Percentiles rank a stretch among this genome's conserved stretches.
Evolutionary conservation across 2,888 invertebrate genomes (phyloP).

Genomic region (Hesperia comma): DNA sequence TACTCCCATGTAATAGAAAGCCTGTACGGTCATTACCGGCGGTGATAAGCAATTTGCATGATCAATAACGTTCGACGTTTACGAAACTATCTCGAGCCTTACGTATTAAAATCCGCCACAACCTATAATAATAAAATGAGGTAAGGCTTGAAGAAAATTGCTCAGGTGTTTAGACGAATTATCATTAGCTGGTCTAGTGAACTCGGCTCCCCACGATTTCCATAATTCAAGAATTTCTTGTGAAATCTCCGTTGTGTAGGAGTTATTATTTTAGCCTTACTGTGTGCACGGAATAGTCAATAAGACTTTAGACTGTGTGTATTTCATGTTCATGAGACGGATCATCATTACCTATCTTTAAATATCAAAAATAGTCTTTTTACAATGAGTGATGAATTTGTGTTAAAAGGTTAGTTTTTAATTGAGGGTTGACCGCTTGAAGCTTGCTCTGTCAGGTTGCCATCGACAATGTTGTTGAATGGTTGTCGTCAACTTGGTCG

Average conservation of each 20-base stretch:
- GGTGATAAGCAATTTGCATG: constrained; percentile 40
- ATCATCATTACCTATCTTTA: too few species aligned
- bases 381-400: too few species aligned
- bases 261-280: not conserved
- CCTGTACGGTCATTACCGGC: constrained; percentile 2
- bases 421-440: too few species aligned
- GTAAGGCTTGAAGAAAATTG: constrained; percentile 51
- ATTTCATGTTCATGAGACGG: too few species aligned
- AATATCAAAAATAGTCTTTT: too few species aligned
- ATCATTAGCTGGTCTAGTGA: constrained; percentile 38
- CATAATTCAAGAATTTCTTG: not conserved
- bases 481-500: too few species aligned
- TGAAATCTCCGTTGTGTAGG: not conserved
- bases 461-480: too few species aligned
- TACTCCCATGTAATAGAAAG: constrained; percentile 14
- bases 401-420: too few species aligned
- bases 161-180: constrained; percentile 42
- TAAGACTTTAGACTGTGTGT: too few species aligned
- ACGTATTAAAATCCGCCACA: constrained; percentile 37
- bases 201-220: not conserved
- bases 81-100: constrained; percentile 49
- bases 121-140: constrained; percentile 51
- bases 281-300: too few species aligned
- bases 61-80: constrained; percentile 47
- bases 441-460: too few species aligned